These are phyloP conservation scores for Lobophora halterata DNA, from an alignment of 2,888 invertebrate genomes.

Conservation along the genomic window DNA sequence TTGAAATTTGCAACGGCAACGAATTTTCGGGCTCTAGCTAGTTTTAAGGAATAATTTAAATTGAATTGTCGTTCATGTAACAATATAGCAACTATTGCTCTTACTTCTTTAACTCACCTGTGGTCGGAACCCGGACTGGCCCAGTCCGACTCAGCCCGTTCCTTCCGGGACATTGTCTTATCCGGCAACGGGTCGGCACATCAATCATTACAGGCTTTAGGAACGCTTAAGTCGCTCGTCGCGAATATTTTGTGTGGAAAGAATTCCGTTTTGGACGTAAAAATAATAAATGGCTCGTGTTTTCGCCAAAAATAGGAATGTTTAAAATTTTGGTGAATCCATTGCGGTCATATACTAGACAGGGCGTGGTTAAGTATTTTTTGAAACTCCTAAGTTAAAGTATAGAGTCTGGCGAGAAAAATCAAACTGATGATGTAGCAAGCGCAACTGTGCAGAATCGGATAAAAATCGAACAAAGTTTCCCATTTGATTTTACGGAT, in stretches of 20 bases:
- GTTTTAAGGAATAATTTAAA: too few species aligned
- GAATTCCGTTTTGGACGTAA: conserved; percentile 13
- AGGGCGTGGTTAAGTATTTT: too few species aligned
- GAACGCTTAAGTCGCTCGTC: conserved; percentile 31
- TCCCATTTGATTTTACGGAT: conserved; percentile 17
- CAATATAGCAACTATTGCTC: too few species aligned
- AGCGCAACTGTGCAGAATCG: conserved; percentile 11
- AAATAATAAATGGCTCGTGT: conserved; percentile 15
- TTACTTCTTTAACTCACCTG: too few species aligned
- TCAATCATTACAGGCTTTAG: conserved; percentile 47
- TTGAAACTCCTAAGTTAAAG: too few species aligned
- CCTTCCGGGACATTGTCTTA: conserved; percentile 69
- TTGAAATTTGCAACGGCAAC: too few species aligned
- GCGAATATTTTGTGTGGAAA: conserved; percentile 31
- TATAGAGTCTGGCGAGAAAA: background rate
- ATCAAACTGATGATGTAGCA: conserved; percentile 11
- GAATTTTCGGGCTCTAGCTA: too few species aligned
- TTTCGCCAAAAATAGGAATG: conserved; percentile 1
- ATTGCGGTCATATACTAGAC: too few species aligned
- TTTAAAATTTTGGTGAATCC: background rate
- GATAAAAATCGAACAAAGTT: conserved; percentile 13
- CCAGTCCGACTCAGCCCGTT: conserved; percentile 38
- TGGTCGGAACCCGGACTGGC: conserved; percentile 11
- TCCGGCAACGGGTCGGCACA: conserved; percentile 50
- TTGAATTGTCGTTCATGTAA: too few species aligned